Conservation (phyloP, 2,113 vertebrate species). For the Chelonoidis abingdonii region DNA sequence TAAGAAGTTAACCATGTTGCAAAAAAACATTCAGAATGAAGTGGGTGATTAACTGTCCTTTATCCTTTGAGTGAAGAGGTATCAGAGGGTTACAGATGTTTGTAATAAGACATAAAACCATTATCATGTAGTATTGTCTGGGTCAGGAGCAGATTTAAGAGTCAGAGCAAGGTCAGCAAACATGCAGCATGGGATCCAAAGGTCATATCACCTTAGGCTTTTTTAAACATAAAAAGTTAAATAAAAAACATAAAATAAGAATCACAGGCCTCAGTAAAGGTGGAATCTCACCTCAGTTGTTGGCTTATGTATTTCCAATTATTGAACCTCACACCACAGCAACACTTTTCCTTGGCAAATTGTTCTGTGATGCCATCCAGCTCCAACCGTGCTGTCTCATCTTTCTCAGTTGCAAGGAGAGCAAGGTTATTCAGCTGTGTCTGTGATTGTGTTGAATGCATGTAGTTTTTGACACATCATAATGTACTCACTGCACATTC, state of each 20-base stretch:
- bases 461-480: not conserved
- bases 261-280: not conserved
- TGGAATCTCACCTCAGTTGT: not conserved
- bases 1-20: not conserved
- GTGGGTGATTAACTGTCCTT: not conserved
- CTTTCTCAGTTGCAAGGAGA: not conserved
- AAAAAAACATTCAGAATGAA: not conserved
- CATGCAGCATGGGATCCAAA: not conserved
- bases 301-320: not conserved
- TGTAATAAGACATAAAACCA: not conserved
- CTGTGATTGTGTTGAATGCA: not conserved
- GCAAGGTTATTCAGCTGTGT: not conserved
- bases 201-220: not conserved
- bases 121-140: not conserved
- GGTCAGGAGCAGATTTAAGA: not conserved
- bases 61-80: too few relatives aligned
- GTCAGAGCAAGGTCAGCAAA: not conserved
- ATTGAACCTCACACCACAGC: not conserved
- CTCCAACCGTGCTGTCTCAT: not conserved
- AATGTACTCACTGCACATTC: not conserved
- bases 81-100: not conserved
- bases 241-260: not conserved
- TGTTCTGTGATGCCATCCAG: not conserved
- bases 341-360: not conserved
- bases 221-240: not conserved